Conservation (phyloP, 2,888 invertebrate genomes). For the Epinotia brunnichana region DNA sequence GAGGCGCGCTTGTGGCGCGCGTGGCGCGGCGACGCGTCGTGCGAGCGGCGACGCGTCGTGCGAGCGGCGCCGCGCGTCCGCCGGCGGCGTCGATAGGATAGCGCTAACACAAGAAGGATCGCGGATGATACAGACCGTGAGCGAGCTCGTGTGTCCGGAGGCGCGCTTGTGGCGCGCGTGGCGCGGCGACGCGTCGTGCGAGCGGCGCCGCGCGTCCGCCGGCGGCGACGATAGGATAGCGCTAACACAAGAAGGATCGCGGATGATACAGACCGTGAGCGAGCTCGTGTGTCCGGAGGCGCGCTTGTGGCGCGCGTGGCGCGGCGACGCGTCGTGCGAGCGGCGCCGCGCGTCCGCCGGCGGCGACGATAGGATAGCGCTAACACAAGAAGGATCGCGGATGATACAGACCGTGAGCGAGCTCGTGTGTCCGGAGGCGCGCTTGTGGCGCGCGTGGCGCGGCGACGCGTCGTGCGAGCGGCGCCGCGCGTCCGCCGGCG, state of each 20-base stretch:
- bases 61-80: slow-evolving; percentile 66
- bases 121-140: slow-evolving; percentile 63
- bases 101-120: no score
- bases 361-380: no score
- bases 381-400: no score
- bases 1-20: slow-evolving; percentile 64
- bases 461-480: slow-evolving; percentile 69
- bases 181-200: slow-evolving; percentile 66
- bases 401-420: slow-evolving; percentile 67
- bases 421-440: slow-evolving; percentile 67
- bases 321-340: slow-evolving; percentile 66
- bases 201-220: slow-evolving; percentile 65
- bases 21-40: slow-evolving; percentile 65
- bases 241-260: no score
- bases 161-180: slow-evolving; percentile 64
- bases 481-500: slow-evolving; percentile 61
- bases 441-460: slow-evolving; percentile 64
- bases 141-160: slow-evolving; percentile 70
- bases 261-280: slow-evolving; percentile 63
- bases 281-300: slow-evolving; percentile 70
- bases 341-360: slow-evolving; percentile 65
- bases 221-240: slow-evolving; percentile 56
- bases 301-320: slow-evolving; percentile 64
- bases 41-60: no score
- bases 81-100: slow-evolving; percentile 56